Percentiles rank a stretch among this genome's conserved stretches.
These are phyloP conservation scores for Heteronetta atricapilla DNA, from an alignment of 2,113 vertebrate genomes.

Conservation along the genomic window DNA sequence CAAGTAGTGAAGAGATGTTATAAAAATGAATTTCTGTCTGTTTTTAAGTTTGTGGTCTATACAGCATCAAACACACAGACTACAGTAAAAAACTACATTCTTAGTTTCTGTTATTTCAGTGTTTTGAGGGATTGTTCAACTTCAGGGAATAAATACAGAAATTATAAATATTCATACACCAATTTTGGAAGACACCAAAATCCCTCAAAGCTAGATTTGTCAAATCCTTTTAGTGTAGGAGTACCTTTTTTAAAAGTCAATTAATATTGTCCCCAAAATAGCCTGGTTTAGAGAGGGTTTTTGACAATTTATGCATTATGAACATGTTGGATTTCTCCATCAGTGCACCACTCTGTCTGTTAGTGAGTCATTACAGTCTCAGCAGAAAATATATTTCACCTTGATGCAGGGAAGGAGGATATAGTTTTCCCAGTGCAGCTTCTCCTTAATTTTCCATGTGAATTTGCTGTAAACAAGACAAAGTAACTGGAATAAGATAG, in stretches of 20 bases:
- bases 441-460: neutral
- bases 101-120: neutral
- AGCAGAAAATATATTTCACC: neutral
- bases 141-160: neutral
- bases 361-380: neutral
- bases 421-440: neutral
- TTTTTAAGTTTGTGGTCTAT: neutral
- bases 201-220: neutral
- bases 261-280: slow-evolving; percentile 6
- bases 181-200: neutral
- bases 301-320: neutral
- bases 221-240: neutral
- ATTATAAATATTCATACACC: neutral
- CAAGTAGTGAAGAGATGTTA: neutral
- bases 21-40: neutral
- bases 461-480: neutral
- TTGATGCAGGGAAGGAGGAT: neutral
- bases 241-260: neutral
- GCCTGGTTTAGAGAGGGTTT: neutral
- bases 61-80: neutral
- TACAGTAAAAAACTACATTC: neutral
- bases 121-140: neutral
- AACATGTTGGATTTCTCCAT: neutral
- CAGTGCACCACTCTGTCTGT: neutral
- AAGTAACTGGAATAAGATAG: neutral